Conservation (phyloP, 2,797 vertebrate genomes). For the Pangasius djambal region DNA sequence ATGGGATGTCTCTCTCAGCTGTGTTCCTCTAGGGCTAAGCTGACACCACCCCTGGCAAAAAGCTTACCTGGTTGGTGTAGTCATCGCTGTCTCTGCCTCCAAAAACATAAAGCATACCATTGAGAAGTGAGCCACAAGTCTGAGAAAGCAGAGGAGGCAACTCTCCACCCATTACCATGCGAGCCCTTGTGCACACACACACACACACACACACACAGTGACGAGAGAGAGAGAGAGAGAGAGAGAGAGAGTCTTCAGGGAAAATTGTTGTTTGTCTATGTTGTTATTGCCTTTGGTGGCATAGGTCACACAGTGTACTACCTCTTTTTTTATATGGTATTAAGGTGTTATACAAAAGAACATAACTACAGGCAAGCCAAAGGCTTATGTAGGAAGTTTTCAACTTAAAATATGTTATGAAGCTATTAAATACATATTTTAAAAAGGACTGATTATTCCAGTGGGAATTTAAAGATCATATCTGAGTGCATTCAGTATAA, state of each 20-base stretch:
- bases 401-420: neutral
- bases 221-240: neutral
- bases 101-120: constrained; percentile 86
- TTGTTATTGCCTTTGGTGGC: neutral
- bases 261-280: constrained; percentile 11
- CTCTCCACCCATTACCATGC: constrained; percentile 83
- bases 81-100: constrained; percentile 84
- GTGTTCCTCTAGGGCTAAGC: neutral
- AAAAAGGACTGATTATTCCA: neutral
- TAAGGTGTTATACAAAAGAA: neutral
- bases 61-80: constrained; percentile 86
- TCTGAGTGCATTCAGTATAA: neutral
- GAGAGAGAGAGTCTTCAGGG: neutral
- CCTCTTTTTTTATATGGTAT: neutral
- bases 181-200: constrained; percentile 74
- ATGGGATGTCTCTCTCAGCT: neutral
- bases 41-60: too few species aligned
- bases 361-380: neutral
- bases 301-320: neutral
- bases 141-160: constrained; percentile 82
- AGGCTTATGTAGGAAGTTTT: too few species aligned
- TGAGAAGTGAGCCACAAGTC: constrained; percentile 83
- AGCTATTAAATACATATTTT: neutral
- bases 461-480: neutral
- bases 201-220: neutral